Conservation (phyloP, 2,888 invertebrate species). For the Eristalis pertinax region DNA sequence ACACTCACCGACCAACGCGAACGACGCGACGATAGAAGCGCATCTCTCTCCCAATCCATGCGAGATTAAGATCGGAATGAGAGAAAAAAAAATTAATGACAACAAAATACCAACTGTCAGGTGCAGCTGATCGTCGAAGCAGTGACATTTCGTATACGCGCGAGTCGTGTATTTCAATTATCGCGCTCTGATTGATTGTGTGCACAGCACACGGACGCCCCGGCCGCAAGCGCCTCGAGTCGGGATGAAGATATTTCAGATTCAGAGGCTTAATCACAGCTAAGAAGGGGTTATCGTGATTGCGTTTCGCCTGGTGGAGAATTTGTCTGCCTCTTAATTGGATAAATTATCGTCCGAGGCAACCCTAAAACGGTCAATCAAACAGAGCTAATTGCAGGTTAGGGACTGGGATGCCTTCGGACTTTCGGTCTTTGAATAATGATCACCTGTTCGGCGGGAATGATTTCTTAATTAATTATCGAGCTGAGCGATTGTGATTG, state of each 20-base stretch:
- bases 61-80: slow-evolving; percentile 43
- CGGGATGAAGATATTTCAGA: slow-evolving; percentile 63
- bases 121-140: slow-evolving; percentile 34
- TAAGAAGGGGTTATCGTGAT: slow-evolving; percentile 61
- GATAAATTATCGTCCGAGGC: slow-evolving; percentile 62
- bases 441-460: slow-evolving; percentile 52
- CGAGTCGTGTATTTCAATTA: slow-evolving; percentile 62
- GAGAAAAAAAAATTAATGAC: slow-evolving; percentile 59
- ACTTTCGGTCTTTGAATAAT: slow-evolving; percentile 45
- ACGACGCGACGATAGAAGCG: slow-evolving; percentile 43
- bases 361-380: slow-evolving; percentile 67
- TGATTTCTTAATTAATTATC: slow-evolving; percentile 65
- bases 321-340: slow-evolving; percentile 69
- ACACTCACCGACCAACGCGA: slow-evolving; percentile 36
- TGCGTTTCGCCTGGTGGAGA: slow-evolving; percentile 36
- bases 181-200: slow-evolving; percentile 70
- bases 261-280: slow-evolving; percentile 62
- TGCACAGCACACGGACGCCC: slow-evolving; percentile 47
- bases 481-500: slow-evolving; percentile 10
- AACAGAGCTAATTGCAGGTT: slow-evolving; percentile 64
- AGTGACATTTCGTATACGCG: slow-evolving; percentile 58
- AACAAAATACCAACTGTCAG: slow-evolving; percentile 61
- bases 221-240: slow-evolving; percentile 5
- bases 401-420: not conserved
- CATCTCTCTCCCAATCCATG: slow-evolving; percentile 45